These are phyloP conservation scores for Passer domesticus DNA, from an alignment of 2,113 vertebrate genomes.

Conservation along the genomic window DNA sequence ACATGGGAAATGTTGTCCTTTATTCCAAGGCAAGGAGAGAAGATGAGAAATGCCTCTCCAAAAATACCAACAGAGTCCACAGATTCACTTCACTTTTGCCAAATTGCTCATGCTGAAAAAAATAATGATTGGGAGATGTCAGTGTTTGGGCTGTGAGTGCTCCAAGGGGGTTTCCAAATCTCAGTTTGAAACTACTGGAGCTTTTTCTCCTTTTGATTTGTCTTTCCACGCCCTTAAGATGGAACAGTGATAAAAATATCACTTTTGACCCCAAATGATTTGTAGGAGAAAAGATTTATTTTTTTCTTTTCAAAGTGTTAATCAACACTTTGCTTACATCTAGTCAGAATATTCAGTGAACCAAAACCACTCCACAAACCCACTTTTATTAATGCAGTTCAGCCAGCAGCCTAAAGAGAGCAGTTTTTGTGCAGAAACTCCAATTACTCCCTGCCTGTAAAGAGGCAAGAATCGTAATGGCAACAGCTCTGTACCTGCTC, in stretches of 20 bases:
- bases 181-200: not conserved
- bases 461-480: not conserved
- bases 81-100: not conserved
- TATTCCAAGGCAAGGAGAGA: not conserved
- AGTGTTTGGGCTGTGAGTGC: not conserved
- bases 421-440: not conserved
- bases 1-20: too few relatives aligned
- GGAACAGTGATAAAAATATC: conserved; percentile 10
- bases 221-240: not conserved
- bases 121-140: not conserved
- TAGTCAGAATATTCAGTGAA: conserved; percentile 29
- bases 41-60: not conserved
- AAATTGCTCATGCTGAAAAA: conserved; percentile 20
- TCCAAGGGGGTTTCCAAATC: not conserved
- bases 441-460: not conserved
- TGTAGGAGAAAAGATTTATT: not conserved
- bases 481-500: not conserved
- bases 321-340: conserved; percentile 37
- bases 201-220: not conserved
- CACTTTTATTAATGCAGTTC: not conserved
- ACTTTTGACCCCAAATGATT: conserved; percentile 23
- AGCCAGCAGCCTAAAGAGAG: not conserved
- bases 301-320: not conserved
- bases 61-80: not conserved
- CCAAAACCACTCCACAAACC: not conserved